phyloP scores from a whole-genome alignment of 2,888 invertebrate genomes.

The Caenorhabditis panamensis region DNA sequence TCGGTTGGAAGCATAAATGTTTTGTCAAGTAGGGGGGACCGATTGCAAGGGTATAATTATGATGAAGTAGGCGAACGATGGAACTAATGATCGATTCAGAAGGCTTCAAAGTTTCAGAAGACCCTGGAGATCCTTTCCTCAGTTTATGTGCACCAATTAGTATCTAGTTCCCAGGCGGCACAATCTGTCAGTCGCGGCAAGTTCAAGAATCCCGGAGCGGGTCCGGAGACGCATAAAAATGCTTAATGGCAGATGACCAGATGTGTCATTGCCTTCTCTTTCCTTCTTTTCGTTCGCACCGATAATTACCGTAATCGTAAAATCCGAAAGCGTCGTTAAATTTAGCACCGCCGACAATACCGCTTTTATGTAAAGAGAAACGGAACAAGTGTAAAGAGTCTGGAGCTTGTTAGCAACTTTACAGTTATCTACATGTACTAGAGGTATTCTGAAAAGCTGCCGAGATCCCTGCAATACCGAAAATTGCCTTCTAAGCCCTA shows the following conservation, averaged over 20 bases:
- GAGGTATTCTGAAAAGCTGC: too few species aligned
- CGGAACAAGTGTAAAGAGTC: too few species aligned
- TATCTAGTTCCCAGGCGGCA: not conserved
- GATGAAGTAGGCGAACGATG: conserved; percentile 10
- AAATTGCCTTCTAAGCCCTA: too few species aligned
- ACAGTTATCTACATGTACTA: too few species aligned
- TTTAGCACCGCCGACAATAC: not conserved
- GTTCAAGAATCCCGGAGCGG: conserved; percentile 42
- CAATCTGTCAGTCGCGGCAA: conserved; percentile 6
- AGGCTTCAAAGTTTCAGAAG: too few species aligned
- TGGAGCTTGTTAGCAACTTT: not conserved
- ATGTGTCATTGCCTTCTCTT: conserved; percentile 3
- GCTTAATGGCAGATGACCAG: conserved; percentile 46
- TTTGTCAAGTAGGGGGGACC: conserved; percentile 23
- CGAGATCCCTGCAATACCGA: too few species aligned
- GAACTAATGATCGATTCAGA: not conserved
- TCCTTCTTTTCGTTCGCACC: not conserved
- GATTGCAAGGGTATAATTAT: conserved; percentile 46
- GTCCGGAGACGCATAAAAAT: conserved; percentile 30
- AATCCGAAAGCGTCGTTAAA: conserved; percentile 3
- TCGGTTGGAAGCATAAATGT: conserved; percentile 17
- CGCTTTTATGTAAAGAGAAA: not conserved
- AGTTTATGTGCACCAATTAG: too few species aligned
- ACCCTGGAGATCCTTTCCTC: too few species aligned
- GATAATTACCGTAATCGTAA: conserved; percentile 56